Evolutionary conservation across 2,888 invertebrate genomes (phyloP).

Genomic region (Fabriciana adippe): DNA sequence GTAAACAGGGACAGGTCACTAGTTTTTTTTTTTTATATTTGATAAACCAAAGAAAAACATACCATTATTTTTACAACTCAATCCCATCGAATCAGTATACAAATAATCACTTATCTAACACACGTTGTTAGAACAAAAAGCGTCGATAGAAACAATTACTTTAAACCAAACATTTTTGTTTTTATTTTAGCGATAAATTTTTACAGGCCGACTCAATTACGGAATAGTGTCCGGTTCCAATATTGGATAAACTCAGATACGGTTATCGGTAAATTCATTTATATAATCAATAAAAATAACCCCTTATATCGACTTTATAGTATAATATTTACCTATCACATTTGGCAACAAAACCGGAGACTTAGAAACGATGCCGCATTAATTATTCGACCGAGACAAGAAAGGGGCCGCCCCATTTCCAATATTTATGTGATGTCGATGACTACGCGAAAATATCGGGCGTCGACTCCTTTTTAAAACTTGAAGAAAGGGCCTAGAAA

Average conservation of each 20-base stretch:
- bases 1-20: too few species aligned
- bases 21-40: too few species aligned
- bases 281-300: slow-evolving; percentile 21
- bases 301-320: slow-evolving; percentile 14
- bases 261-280: slow-evolving; percentile 4
- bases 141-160: slow-evolving; percentile 13
- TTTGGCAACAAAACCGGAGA: slow-evolving; percentile 73
- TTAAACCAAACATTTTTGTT: slow-evolving; percentile 10
- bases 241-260: slow-evolving; percentile 25
- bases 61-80: not conserved
- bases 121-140: slow-evolving; percentile 12
- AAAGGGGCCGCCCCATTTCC: slow-evolving; percentile 80
- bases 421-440: slow-evolving; percentile 83
- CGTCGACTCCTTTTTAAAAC: slow-evolving; percentile 82
- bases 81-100: slow-evolving; percentile 5
- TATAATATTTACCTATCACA: slow-evolving; percentile 58
- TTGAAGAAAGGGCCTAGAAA: slow-evolving; percentile 79
- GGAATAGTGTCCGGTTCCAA: slow-evolving; percentile 22
- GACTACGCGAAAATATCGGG: slow-evolving; percentile 80
- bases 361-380: slow-evolving; percentile 76
- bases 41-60: not conserved
- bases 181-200: slow-evolving; percentile 11
- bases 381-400: slow-evolving; percentile 80
- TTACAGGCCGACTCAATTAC: slow-evolving; percentile 17
- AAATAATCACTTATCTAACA: slow-evolving; percentile 21